Evolutionary conservation across 2,888 invertebrate genomes (phyloP), one percentile per base, ranked within the genome.

Genomic region (Carterocephalus palaemon): DNA sequence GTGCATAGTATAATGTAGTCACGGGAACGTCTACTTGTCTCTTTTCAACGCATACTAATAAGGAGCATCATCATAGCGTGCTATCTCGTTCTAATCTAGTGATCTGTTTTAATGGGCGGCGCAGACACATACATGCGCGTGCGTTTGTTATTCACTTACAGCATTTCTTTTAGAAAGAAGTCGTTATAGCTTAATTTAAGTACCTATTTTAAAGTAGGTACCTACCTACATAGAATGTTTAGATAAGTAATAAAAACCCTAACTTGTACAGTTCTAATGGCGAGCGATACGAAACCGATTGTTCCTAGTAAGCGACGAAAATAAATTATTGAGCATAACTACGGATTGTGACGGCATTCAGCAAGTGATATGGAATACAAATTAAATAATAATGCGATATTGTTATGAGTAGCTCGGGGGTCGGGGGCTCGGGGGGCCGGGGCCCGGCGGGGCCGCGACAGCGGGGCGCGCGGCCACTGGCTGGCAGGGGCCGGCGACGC

Each of bases 401-500:
- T 79, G 74, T 78, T 77, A 78, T 72, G 62, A 60, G 67, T 62
- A 60, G 65, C 54, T 56, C 61, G 49, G 53, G 51, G 51, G 50
- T 52, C 40, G 51, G 7, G 28, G 20, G 57, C n/a, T n/a, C n/a
- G 53, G 55, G 54, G 58, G 63, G 68, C n/a, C n/a, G 59, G 68
- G 70, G 64, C 62, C 55, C 42, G 64, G 61, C 57, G 64, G 59
- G 54, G 52, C 49, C 60, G 77, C 69, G 75, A 72, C 79, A 77
- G 82, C 80, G 78, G 82, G 81, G 67, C 70, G 72, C 59, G 67
- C 72, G 69, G 66, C 71, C 66, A 79, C 75, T 79, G 80, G 77
- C 60, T 67, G 78, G 57, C 56, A 62, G 67, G 75, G 71, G 63
- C 70, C 64, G 58, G 66, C 64, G 54, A 62, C 66, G 64, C 54